These are phyloP conservation scores for Parthenolecanium corni DNA, from an alignment of 2,888 invertebrate genomes.

Conservation along the genomic window DNA sequence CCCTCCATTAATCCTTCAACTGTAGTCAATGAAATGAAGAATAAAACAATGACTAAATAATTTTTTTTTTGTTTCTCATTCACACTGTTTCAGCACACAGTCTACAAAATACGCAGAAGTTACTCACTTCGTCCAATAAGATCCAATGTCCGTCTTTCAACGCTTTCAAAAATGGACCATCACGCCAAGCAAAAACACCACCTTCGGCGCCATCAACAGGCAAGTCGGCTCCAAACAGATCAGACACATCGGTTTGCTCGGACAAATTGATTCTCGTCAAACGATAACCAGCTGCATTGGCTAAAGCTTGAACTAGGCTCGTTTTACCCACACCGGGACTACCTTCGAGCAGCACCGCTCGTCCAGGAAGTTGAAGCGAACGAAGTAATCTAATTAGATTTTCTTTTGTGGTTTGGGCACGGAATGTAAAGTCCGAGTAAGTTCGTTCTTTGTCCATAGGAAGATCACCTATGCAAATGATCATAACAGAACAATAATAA, in stretches of 20 bases:
- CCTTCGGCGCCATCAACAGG: constrained; percentile 76
- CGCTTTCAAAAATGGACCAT: constrained; percentile 89
- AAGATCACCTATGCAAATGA: constrained; percentile 12
- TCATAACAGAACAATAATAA: too few species aligned
- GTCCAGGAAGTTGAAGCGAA: constrained; percentile 69
- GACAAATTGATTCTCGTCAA: constrained; percentile 92
- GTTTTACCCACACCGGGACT: constrained; percentile 99
- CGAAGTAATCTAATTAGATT: constrained; percentile 78
- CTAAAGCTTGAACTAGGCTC: constrained; percentile 80
- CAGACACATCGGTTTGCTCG: constrained; percentile 96
- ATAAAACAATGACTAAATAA: background rate
- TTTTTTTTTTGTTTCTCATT: background rate
- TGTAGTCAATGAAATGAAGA: background rate
- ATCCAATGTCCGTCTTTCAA: constrained; percentile 92
- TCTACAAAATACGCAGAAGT: background rate
- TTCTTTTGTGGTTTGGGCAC: constrained; percentile 62
- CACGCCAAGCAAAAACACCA: constrained; percentile 89
- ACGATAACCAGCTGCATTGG: constrained; percentile 67
- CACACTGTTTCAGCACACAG: background rate
- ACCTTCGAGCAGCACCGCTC: constrained; percentile 89
- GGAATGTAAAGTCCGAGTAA: constrained; percentile 50
- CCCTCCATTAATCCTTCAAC: too few species aligned
- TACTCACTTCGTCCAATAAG: constrained; percentile 78
- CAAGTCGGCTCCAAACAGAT: constrained; percentile 94
- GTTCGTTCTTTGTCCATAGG: background rate